Base-by-base conservation (phyloP, 2,888 invertebrate genomes). In the Eugnorisma glareosa region DNA sequence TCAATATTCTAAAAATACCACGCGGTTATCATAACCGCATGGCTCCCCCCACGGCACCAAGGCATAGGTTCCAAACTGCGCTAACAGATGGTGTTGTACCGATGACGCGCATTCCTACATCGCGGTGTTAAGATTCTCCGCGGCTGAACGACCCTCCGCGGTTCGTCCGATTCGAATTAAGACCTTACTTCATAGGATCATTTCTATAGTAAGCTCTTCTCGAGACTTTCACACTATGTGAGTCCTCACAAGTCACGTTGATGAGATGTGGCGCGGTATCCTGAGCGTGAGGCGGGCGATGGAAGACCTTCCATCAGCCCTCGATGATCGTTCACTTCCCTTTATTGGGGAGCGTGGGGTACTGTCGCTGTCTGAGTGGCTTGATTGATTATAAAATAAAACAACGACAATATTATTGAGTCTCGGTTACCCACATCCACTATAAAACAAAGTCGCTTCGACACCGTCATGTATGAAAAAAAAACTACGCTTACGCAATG, bases 121-220 rank as follows among this genome's bases (percentile, higher is more conserved):
- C 81, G 75, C 80, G 80, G 59, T 80, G 81, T 80, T 51, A 75
- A 67, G 69, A 80, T 75, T 69, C 51, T 69, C 69, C n/a, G 70
- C 21, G 31, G 18, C 31, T 2, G 75, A 80, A 75, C 18, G 61
- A 81, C 81, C 43, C 45, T 61, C 45, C 64, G 18, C 59, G 43
- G 24, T 45, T n/a, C 21, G 2, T 1, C n/a, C 0, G 0, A 0
- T 5, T 3, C 5, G 0, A 10, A 8, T 2, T 10, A 77, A 77
- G 77, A 77, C 77, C 77, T 77, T 79, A 79, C 79, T 79, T 79
- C 77, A 79, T 79, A 79, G 79, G 79, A 79, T 79, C 73, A 79
- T 79, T 79, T 73, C 79, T 73, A 79, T 73, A 79, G 79, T 80
- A 80, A 79, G 79, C 79, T 80, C 79, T 74, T 80, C 79, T 48